phyloP scores from a whole-genome alignment of 2,113 vertebrate species.

The Brachirus orientalis region DNA sequence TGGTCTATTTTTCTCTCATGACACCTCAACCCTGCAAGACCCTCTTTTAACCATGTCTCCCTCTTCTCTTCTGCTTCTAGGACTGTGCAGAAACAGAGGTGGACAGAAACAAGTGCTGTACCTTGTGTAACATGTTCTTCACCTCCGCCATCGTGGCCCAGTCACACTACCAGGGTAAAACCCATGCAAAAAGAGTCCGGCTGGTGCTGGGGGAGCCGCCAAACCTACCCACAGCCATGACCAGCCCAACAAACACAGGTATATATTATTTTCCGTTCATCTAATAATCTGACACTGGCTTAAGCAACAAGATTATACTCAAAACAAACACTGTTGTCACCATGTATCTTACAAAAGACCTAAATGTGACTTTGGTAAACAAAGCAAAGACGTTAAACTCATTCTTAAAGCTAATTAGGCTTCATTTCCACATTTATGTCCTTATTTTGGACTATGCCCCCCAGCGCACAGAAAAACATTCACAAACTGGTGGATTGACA shows the following conservation, averaged over 20 bases:
- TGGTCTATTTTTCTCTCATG: conserved; percentile 26
- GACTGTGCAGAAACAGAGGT: conserved; percentile 86
- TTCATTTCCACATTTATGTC: too few relatives aligned
- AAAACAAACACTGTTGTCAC: too few relatives aligned
- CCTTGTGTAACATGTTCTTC: conserved; percentile 89
- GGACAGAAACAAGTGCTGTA: conserved; percentile 88
- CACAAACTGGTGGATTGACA: too few relatives aligned
- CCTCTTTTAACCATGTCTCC: not conserved
- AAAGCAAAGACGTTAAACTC: too few relatives aligned
- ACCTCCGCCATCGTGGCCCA: conserved; percentile 87
- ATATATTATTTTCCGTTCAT: not conserved
- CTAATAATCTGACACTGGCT: too few relatives aligned
- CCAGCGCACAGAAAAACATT: too few relatives aligned
- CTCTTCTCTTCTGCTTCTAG: conserved; percentile 52
- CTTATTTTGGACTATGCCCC: too few relatives aligned
- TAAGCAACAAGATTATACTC: too few relatives aligned
- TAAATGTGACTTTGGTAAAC: too few relatives aligned
- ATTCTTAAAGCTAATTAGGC: too few relatives aligned
- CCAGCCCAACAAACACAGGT: conserved; percentile 75
- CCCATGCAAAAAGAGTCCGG: conserved; percentile 86
- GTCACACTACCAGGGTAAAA: conserved; percentile 89
- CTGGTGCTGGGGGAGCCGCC: conserved; percentile 83
- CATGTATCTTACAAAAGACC: too few relatives aligned
- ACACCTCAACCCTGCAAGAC: not conserved
- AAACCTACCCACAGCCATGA: conserved; percentile 64